Percentiles rank a stretch among this genome's conserved stretches.
phyloP scores from a whole-genome alignment of 2,113 vertebrate genomes.

The Cinclus mexicanus region DNA sequence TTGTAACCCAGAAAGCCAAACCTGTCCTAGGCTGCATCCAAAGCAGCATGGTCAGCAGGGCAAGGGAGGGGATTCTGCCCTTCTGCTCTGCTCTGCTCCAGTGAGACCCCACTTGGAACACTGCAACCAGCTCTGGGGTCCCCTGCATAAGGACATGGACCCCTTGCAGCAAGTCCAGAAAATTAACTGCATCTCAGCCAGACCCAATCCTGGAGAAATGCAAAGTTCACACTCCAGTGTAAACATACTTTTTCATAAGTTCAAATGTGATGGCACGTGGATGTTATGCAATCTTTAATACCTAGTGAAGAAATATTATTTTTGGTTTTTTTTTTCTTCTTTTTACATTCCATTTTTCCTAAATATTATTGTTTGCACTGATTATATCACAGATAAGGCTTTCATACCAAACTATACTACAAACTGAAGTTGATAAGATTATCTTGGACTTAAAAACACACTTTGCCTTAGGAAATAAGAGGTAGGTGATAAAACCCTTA shows the following conservation, averaged over 20 bases:
- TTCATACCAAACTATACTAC: background rate
- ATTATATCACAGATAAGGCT: background rate
- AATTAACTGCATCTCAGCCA: background rate
- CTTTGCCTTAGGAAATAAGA: background rate
- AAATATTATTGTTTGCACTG: background rate
- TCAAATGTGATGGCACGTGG: background rate
- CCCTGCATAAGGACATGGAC: background rate
- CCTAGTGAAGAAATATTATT: background rate
- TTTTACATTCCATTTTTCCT: background rate
- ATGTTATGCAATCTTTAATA: background rate
- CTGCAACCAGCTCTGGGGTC: background rate
- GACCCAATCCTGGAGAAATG: background rate
- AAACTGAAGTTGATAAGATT: background rate
- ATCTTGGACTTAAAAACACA: background rate
- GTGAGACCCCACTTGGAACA: background rate
- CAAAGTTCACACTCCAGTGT: background rate
- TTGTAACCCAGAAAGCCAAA: background rate
- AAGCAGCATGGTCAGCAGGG: rapidly evolving
- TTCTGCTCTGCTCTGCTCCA: background rate
- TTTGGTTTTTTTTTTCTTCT: background rate
- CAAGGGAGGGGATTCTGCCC: rapidly evolving
- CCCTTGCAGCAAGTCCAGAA: background rate
- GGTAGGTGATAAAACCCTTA: background rate
- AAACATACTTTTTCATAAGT: background rate
- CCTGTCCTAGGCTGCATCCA: background rate